Percentiles rank a stretch among this genome's conserved stretches.
These are phyloP conservation scores for Ectropis grisescens DNA, from an alignment of 1,140 invertebrate genomes.

Conservation along the genomic window DNA sequence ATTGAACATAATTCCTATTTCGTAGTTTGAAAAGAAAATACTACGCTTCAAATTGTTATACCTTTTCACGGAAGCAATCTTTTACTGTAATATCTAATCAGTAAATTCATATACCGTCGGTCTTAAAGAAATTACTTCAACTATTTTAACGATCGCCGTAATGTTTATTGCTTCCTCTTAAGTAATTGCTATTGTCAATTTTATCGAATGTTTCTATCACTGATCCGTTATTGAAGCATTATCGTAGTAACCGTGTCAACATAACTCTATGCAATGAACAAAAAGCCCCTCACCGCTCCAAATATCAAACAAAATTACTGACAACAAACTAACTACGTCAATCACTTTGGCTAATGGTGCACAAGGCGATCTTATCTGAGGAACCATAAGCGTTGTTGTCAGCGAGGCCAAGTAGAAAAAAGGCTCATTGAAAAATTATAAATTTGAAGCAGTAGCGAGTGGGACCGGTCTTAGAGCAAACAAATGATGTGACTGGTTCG, in stretches of 20 bases:
- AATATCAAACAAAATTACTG: conserved; percentile 65
- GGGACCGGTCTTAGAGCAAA: conserved; percentile 27
- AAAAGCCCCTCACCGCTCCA: conserved; percentile 32
- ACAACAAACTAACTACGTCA: conserved; percentile 62
- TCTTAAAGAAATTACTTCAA: too few species aligned
- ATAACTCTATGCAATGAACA: conserved; percentile 17
- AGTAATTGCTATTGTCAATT: too few species aligned
- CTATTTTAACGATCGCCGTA: too few species aligned
- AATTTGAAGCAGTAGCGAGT: conserved; percentile 43
- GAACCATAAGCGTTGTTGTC: conserved; percentile 50
- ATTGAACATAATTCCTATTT: too few species aligned
- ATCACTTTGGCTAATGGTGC: conserved; percentile 62
- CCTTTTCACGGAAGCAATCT: too few species aligned
- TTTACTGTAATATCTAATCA: too few species aligned
- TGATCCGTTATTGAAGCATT: too few species aligned
- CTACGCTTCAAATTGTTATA: too few species aligned
- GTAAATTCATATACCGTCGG: too few species aligned
- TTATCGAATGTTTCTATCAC: too few species aligned
- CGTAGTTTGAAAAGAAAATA: too few species aligned
- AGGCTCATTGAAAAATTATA: conserved; percentile 48
- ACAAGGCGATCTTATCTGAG: conserved; percentile 50
- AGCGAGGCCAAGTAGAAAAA: conserved; percentile 33
- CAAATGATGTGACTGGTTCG: conserved; percentile 29
- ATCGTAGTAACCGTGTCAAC: conserved; percentile 18
- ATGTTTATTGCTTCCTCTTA: too few species aligned